These are phyloP conservation scores for Ridgeia piscesae DNA, from an alignment of 1,140 invertebrate species.

Conservation along the genomic window DNA sequence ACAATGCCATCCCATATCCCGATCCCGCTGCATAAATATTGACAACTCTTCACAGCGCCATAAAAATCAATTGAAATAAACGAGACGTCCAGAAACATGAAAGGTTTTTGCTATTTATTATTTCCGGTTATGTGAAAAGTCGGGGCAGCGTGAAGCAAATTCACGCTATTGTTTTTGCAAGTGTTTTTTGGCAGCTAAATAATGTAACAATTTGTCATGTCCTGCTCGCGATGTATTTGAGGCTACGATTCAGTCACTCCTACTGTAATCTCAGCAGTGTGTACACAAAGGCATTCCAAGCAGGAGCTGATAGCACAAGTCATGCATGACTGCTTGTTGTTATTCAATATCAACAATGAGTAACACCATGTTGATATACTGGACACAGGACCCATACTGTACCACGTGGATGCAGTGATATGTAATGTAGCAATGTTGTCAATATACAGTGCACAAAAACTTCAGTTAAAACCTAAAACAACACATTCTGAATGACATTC, in stretches of 20 bases:
- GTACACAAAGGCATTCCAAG: neutral
- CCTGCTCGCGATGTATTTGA: neutral
- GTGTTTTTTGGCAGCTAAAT: neutral
- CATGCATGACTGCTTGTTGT: neutral
- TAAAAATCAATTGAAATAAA: neutral
- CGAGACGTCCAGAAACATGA: neutral
- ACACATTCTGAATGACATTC: neutral
- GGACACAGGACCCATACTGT: neutral
- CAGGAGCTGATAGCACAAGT: neutral
- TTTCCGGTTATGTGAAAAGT: neutral
- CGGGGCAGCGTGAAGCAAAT: neutral
- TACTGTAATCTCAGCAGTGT: neutral
- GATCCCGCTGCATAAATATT: neutral
- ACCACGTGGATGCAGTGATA: neutral
- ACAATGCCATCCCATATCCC: neutral
- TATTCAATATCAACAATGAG: neutral
- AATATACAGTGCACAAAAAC: neutral
- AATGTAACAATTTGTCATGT: neutral
- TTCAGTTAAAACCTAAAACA: neutral
- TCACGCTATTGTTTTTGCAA: neutral
- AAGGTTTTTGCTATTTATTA: neutral
- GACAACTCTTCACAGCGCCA: neutral
- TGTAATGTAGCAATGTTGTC: neutral
- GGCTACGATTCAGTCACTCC: neutral
- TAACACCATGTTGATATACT: neutral